Evolutionary conservation across 2,797 vertebrate species (phyloP).

Genomic region (Hephaestus fuliginosus): DNA sequence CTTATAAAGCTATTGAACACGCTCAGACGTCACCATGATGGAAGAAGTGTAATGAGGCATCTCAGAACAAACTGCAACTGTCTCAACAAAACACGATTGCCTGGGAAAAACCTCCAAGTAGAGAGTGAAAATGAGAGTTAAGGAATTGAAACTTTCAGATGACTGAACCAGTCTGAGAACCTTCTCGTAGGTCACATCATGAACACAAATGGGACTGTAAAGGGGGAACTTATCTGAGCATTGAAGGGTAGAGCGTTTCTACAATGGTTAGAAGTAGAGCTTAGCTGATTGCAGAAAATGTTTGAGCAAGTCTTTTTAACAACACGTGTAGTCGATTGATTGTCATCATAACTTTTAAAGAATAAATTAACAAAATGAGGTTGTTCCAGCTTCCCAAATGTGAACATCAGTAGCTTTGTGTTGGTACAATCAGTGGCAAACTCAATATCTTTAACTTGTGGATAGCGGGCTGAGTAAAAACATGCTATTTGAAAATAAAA

Average conservation of each 20-base stretch:
- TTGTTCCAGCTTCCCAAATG: background rate
- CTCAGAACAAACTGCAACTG: slow-evolving; percentile 1
- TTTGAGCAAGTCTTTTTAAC: background rate
- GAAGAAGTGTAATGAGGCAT: slow-evolving; percentile 33
- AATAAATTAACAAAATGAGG: background rate
- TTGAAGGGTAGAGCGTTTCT: background rate
- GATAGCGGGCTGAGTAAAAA: background rate
- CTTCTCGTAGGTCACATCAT: background rate
- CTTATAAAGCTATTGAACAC: slow-evolving; percentile 2
- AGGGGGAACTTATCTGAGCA: background rate
- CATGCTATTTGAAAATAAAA: background rate
- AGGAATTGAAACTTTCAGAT: background rate
- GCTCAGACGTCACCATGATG: background rate
- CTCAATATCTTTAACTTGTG: background rate
- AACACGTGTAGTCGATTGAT: background rate
- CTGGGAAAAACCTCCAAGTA: background rate
- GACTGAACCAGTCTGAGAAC: background rate
- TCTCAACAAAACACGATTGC: background rate
- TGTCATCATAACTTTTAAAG: too few species aligned
- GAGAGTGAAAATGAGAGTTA: background rate
- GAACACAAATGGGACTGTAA: background rate
- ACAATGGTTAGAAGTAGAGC: background rate
- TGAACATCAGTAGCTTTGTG: background rate
- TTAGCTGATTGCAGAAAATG: background rate
- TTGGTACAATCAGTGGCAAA: background rate